Conservation (phyloP, 2,797 vertebrate species). For the Mormyrops boulengeri region DNA sequence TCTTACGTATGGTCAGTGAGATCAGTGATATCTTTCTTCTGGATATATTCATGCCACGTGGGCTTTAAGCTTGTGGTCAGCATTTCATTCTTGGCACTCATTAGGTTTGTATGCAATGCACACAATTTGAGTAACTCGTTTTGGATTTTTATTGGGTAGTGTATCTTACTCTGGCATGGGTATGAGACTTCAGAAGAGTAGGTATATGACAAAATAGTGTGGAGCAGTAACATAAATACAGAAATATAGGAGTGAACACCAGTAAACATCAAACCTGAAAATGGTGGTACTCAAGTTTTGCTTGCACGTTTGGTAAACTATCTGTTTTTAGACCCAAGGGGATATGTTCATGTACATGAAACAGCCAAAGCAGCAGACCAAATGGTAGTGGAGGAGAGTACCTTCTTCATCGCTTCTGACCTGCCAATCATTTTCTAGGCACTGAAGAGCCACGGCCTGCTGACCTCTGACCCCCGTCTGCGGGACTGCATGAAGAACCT, state of each 20-base stretch:
- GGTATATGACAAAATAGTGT: neutral
- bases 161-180: neutral
- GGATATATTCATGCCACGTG: neutral
- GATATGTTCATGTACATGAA: neutral
- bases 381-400: neutral
- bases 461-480: constrained; percentile 75
- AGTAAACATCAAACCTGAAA: neutral
- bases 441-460: constrained; percentile 71
- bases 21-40: neutral
- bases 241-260: neutral
- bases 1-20: neutral
- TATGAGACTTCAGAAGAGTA: neutral
- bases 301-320: neutral
- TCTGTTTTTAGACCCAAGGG: neutral
- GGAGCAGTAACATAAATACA: neutral
- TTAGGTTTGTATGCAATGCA: neutral
- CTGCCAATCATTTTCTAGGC: constrained; percentile 49
- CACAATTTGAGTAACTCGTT: neutral
- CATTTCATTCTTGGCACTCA: neutral
- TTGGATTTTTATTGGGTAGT: neutral
- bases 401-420: neutral
- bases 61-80: neutral
- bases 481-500: constrained; percentile 71
- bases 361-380: neutral
- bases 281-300: neutral